phyloP scores from a whole-genome alignment of 1,140 invertebrate genomes.

The Bombus terrestris region DNA sequence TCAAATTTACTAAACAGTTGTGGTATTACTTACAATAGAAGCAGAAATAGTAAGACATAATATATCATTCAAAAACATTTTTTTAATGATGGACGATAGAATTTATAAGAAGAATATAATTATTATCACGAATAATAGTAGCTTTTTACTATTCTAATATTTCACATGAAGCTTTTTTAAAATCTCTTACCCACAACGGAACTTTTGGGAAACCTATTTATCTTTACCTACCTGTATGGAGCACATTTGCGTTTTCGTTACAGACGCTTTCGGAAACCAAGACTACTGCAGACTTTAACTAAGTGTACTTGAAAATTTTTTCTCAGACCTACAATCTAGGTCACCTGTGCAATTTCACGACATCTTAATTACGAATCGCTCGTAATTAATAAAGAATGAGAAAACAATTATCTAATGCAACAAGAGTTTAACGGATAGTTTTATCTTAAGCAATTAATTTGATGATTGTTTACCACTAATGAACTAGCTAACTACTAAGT shows the following conservation, averaged over 20 bases:
- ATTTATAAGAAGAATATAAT: background rate
- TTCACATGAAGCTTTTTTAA: background rate
- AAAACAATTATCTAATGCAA: background rate
- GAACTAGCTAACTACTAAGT: background rate
- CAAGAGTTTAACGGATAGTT: background rate
- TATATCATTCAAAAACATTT: background rate
- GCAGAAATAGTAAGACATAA: background rate
- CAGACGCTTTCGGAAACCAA: constrained; percentile 9
- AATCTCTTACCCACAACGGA: background rate
- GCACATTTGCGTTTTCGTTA: background rate
- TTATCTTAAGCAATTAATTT: background rate
- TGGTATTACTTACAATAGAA: background rate
- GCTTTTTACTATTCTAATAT: background rate
- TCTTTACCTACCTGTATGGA: background rate
- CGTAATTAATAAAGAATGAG: background rate
- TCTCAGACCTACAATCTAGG: background rate
- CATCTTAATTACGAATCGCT: background rate
- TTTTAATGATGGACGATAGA: background rate
- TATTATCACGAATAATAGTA: background rate
- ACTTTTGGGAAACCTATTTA: background rate
- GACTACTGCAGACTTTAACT: constrained; percentile 15
- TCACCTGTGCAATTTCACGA: constrained; percentile 7
- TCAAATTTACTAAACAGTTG: background rate
- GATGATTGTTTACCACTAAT: background rate
- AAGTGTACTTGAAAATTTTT: constrained; percentile 11